phyloP scores from a whole-genome alignment of 2,797 vertebrate genomes.

The Sebastes variabilis region DNA sequence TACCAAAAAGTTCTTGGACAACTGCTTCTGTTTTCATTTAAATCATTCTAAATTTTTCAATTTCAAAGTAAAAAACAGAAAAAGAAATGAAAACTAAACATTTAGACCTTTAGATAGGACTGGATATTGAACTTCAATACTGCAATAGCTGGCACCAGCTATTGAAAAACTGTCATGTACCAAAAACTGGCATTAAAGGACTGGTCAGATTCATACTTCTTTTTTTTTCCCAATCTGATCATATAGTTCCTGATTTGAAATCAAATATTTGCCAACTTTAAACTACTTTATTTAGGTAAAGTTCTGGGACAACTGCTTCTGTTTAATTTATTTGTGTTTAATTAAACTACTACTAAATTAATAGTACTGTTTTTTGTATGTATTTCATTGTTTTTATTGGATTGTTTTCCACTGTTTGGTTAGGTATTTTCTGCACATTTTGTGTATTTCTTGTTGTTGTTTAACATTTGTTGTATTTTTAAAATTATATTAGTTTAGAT shows the following conservation, averaged over 20 bases:
- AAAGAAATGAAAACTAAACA: constrained; percentile 17
- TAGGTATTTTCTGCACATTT: too few species aligned
- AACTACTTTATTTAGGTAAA: not conserved
- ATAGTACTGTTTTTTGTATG: too few species aligned
- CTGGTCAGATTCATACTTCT: not conserved
- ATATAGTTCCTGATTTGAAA: not conserved
- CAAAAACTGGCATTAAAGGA: not conserved
- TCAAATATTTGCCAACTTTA: not conserved
- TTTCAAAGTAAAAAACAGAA: too few species aligned
- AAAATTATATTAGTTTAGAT: too few species aligned
- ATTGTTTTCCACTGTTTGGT: too few species aligned
- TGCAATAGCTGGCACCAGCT: not conserved
- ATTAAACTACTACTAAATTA: too few species aligned
- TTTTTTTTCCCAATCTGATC: not conserved
- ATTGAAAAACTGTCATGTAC: not conserved
- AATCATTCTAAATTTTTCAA: too few species aligned
- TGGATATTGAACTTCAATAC: constrained; percentile 1
- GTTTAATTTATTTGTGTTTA: too few species aligned
- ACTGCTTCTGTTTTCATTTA: too few species aligned
- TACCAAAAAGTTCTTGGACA: not conserved
- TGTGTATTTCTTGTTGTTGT: too few species aligned
- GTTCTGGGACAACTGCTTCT: not conserved
- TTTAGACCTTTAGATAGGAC: not conserved
- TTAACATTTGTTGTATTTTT: too few species aligned
- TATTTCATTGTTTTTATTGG: too few species aligned